Percentiles rank a stretch among this genome's conserved stretches.
These are phyloP conservation scores for Dromaius novaehollandiae DNA, from an alignment of 2,113 vertebrate species.

Conservation along the genomic window DNA sequence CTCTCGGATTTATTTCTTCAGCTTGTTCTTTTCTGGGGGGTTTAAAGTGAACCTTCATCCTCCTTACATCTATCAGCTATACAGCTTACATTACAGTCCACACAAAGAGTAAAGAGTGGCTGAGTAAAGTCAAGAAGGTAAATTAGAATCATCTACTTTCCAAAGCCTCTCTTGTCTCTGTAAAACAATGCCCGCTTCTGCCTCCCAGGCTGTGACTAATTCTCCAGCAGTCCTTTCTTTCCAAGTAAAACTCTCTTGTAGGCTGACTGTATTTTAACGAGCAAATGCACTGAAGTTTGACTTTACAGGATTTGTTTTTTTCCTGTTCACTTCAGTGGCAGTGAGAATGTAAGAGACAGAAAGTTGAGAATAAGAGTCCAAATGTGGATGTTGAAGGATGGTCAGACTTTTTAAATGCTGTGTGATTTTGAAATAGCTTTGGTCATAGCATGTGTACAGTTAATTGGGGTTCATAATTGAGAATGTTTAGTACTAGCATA, in stretches of 20 bases:
- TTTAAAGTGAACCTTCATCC: conserved; percentile 35
- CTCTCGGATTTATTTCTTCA: neutral
- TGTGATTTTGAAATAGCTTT: neutral
- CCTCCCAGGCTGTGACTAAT: conserved; percentile 72
- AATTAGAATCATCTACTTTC: conserved; percentile 71
- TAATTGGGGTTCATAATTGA: neutral
- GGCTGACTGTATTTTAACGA: conserved; percentile 57
- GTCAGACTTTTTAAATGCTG: neutral
- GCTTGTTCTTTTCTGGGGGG: neutral
- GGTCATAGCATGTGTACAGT: neutral
- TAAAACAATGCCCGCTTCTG: conserved; percentile 68
- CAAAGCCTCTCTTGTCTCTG: conserved; percentile 56
- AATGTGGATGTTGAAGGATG: neutral
- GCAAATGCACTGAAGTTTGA: conserved; percentile 9
- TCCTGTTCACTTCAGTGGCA: neutral
- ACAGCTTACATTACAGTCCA: neutral
- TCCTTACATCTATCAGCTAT: neutral
- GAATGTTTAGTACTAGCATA: neutral
- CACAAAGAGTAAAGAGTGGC: conserved; percentile 45
- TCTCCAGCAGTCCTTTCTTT: conserved; percentile 37
- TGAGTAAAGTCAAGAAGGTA: conserved; percentile 65
- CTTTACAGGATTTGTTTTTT: neutral
- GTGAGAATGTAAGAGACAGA: neutral
- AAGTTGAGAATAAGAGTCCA: neutral
- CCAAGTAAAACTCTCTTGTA: conserved; percentile 61